Evolutionary conservation across 2,797 vertebrate genomes (phyloP), one percentile per base, ranked within the genome.

Genomic region (Chloroceryle amazona): DNA sequence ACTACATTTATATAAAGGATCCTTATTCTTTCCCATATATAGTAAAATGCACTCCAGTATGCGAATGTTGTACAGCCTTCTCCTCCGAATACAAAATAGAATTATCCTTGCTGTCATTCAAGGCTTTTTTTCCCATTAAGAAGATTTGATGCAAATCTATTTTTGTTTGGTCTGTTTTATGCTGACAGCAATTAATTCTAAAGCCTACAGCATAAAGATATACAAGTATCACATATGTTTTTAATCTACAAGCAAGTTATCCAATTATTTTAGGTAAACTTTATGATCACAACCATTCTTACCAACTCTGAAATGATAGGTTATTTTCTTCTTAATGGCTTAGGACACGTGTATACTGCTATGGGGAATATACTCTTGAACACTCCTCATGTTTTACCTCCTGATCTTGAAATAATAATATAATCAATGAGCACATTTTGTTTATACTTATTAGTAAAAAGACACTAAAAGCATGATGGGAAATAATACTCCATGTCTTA

Each of bases 251-350:
- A 92, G 92, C 83, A 96, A 95, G 85, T 98, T 97, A 97, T 96
- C 93, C 96, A 96, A 97, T 97, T 97, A 96, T 97, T 97, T 97
- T 96, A 97, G 95, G 90, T 97, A 97, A 97, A 97, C 95, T 96
- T 96, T 91, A 96, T 96, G 94, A 97, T 97, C 91, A 94, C 87
- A 97, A 94, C 95, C 96, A 97, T 94, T 96, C 95, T 88, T 97
- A 96, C 87, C 83, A 96, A 93, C 81, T 81, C 89, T 73, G 84
- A 94, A 95, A 97, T 26, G 89, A 97, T 89, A 94, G 95, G 67
- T 72, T 93, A 85, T 95, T 95, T 96, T 97, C 79, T 76, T 94
- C 89, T 91, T 96, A 97, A 93, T 94, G 89, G 63, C 82, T 96
- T 97, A 94, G 82, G 75, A 95, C 42, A 81, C 63, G 54, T 71